Evolutionary conservation across 2,797 vertebrate genomes (phyloP), one percentile per base, ranked within the genome.

Genomic region (Sebastes nivosus): DNA sequence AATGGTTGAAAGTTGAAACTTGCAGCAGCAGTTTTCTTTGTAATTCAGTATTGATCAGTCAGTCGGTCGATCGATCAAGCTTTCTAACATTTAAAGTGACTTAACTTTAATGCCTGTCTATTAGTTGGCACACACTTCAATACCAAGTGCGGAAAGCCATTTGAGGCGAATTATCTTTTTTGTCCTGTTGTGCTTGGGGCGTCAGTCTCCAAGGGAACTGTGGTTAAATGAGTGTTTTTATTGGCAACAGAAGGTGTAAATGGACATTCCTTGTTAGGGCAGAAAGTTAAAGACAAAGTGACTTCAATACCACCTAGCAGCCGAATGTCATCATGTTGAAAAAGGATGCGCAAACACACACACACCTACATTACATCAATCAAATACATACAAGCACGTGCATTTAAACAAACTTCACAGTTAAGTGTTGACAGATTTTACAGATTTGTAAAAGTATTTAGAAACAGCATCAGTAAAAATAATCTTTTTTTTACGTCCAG

Each of bases 211-310:
- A 2, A n/a, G 46, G 69, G 68, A 69, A 82, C 25, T 66, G 30
- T 72, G 36, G 42, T 67, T 84, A 82, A 82, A 76, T 78, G 55
- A 85, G 58, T 46, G 30, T 82, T 24, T 78, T 84, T 69, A 76
- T 83, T 87, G 66, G 65, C 42, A 79, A 57, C 72, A 81, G 76
- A 86, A 93, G 81, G 85, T 84, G 81, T 73, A 80, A 89, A 92
- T 89, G 65, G 69, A 8, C 24, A 71, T 85, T 86, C 55, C 34
- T 72, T 88, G 75, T 88, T 80, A 76, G 69, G 54, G 87, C 67
- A 80, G 78, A 82, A 75, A 80, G 72, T 81, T 70, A 65, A 75
- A 86, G 38, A 85, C 73, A 81, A 75, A 84, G 54, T 85, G 74
- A 30, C 71, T 82, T 85, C 30, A 83, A 55, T 74, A 63, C 36